A percentile compares a stretch with the other conserved stretches of the same genome.
Conservation (phyloP, 2,888 invertebrate species). For the Eudasyphora cyanicolor region DNA sequence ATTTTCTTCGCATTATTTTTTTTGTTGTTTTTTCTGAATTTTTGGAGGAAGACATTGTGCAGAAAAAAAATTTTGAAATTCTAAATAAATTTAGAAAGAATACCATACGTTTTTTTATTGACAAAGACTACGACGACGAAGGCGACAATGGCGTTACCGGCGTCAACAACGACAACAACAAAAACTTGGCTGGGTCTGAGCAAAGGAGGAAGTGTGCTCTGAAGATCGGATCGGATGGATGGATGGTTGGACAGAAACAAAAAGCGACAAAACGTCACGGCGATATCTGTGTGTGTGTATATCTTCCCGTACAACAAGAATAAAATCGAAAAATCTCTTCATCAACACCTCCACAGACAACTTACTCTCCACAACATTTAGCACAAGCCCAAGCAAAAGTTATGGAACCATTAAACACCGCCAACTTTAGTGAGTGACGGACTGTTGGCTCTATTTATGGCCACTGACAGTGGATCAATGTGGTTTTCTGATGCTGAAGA, state of each 20-base stretch:
- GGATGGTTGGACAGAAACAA: slow-evolving; percentile 40
- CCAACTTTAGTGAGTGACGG: neutral
- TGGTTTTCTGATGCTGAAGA: too few species aligned
- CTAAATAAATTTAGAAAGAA: slow-evolving; percentile 41
- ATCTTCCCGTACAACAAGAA: slow-evolving; percentile 55
- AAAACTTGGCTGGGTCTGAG: neutral
- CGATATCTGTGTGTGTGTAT: slow-evolving; percentile 36
- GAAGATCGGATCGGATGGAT: slow-evolving; percentile 36
- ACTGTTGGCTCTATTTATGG: neutral
- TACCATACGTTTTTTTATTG: slow-evolving; percentile 28
- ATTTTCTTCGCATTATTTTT: slow-evolving; percentile 10
- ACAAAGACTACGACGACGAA: too few species aligned
- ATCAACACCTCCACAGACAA: slow-evolving; percentile 66
- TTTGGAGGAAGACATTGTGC: slow-evolving; percentile 17
- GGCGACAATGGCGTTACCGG: slow-evolving; percentile 3
- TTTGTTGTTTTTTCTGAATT: neutral
- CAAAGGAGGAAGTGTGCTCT: slow-evolving; percentile 16
- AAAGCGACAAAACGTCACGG: slow-evolving; percentile 64
- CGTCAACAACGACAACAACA: slow-evolving; percentile 25
- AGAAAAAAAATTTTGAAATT: slow-evolving; percentile 37
- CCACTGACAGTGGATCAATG: neutral
- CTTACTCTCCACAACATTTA: slow-evolving; percentile 55
- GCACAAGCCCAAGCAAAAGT: slow-evolving; percentile 36
- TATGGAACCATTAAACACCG: slow-evolving; percentile 20
- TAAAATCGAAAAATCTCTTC: slow-evolving; percentile 58